phyloP scores from a whole-genome alignment of 2,113 vertebrate species.

The sheep (Ovis aries) region DNA sequence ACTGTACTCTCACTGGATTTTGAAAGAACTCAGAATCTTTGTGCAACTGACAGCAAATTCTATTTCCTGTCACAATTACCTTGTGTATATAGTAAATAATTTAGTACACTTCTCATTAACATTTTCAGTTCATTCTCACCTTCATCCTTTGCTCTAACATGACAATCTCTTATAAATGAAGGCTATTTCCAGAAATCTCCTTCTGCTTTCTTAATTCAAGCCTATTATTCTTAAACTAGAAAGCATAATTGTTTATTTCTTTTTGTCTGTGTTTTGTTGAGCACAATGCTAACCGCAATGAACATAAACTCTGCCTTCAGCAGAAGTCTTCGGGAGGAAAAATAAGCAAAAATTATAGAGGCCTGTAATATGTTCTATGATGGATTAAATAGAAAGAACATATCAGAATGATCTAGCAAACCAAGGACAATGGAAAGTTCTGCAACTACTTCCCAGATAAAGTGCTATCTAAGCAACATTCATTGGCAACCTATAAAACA shows the following conservation, averaged over 20 bases:
- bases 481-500: neutral
- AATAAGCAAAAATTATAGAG: neutral
- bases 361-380: neutral
- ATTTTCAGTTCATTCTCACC: neutral
- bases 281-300: neutral
- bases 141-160: neutral
- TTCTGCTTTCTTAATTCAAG: neutral
- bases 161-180: neutral
- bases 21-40: neutral
- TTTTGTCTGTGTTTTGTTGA: neutral
- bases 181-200: neutral
- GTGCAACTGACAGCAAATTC: neutral
- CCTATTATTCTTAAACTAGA: neutral
- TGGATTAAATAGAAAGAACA: neutral
- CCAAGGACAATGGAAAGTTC: neutral
- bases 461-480: neutral
- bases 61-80: neutral
- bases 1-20: neutral
- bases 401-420: neutral
- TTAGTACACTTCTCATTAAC: neutral
- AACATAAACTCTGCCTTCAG: neutral
- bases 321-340: neutral
- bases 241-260: neutral
- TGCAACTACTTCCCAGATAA: neutral
- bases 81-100: neutral